Evolutionary conservation across 2,797 vertebrate genomes (phyloP), one percentile per base, ranked within the genome.

Genomic region (Apogon hyalosoma): DNA sequence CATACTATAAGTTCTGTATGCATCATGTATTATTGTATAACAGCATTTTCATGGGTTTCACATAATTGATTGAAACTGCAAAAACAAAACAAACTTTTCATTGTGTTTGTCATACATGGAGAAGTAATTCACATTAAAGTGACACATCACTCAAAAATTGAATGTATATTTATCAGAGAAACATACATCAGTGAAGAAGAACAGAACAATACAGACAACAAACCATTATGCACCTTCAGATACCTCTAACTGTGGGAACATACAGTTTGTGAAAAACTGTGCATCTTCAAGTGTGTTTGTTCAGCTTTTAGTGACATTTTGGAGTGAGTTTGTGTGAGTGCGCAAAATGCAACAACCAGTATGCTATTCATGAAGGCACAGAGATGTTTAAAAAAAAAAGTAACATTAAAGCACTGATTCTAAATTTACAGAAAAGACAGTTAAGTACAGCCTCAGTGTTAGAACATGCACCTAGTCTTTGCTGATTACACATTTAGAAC

Each of bases 371-470:
- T 11, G 47, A 38, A 65, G 45, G 47, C 9, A 28, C 41, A 14
- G 11, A 21, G 2, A 16, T 48, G 33, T 41, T 28, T 15, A 15
- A 56, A 18, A 46, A 12, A 75, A 11, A 55, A 3, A 63, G 36
- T 42, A 4, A 36, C 19, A 51, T 73, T 21, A 36, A 39, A 75
- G 13, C 65, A 59, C 55, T 9, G 14, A 54, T 45, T 28, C 53
- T 55, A 11, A 31, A n/a, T 38, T 46, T 24, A 39, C 64, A 50
- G 11, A 57, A n/a, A 18, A 46, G 21, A 64, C 24, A 18, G 33
- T n/a, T 9, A 24, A 49, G 61, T 40, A 43, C 50, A 74, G 57
- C 14, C 41, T 57, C 39, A 40, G 7, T 38, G 57, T 62, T 66
- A 48, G 46, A 52, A 39, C 73, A 73, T 69, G 63, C 55, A 6